phyloP scores from a whole-genome alignment of 2,113 vertebrate species.

The Anas platyrhynchos region DNA sequence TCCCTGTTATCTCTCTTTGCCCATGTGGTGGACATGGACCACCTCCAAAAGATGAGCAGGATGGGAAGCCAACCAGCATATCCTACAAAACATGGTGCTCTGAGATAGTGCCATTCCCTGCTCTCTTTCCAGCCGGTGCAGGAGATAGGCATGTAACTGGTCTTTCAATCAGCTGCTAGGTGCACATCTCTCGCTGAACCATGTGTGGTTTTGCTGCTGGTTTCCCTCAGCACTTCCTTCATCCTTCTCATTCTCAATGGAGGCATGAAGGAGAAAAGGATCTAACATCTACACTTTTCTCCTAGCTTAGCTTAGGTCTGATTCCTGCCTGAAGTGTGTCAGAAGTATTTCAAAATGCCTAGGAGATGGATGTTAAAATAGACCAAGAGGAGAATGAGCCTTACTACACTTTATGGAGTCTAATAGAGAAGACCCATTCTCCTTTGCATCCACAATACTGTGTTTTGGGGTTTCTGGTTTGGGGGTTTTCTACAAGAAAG shows the following conservation, averaged over 20 bases:
- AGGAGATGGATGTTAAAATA: neutral
- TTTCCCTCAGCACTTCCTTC: neutral
- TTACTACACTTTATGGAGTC: neutral
- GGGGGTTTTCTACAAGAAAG: neutral
- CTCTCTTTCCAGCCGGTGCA: neutral
- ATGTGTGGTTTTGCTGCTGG: neutral
- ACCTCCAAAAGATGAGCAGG: neutral
- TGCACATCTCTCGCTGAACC: neutral
- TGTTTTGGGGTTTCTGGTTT: neutral
- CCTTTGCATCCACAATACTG: neutral
- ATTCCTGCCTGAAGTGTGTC: neutral
- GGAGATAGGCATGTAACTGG: neutral
- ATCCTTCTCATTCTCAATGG: neutral
- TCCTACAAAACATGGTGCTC: neutral
- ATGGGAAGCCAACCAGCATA: neutral
- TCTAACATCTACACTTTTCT: accelerated
- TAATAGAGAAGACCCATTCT: neutral
- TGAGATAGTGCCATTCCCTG: neutral
- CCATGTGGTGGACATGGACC: neutral
- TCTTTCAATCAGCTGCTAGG: accelerated
- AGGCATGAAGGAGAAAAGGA: neutral
- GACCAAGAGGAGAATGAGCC: neutral
- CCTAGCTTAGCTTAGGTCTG: neutral
- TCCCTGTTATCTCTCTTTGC: neutral
- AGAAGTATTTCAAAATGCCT: neutral